Evolutionary conservation across 2,888 invertebrate genomes (phyloP), one percentile per base, ranked within the genome.

Genomic region (Drosophila nigritarsus): DNA sequence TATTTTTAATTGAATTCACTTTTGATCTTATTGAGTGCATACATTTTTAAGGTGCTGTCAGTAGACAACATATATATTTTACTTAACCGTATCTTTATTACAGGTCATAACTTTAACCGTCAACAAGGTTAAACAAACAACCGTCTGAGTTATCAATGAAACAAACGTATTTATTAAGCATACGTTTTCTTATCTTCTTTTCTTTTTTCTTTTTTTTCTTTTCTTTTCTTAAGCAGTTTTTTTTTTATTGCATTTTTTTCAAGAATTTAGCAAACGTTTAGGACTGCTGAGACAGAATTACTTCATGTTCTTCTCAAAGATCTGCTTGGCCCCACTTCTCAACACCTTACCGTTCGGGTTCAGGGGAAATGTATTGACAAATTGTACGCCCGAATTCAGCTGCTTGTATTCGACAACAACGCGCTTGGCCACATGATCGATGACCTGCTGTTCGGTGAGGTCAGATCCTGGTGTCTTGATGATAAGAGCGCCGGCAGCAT

Each of bases 401-500:
- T 87, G 87, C 61, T 92, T 92, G 49, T 91, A 83, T 9, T 76
- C 71, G 8, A 79, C 77, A 3, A 76, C 70, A 24, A 77, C 82
- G 2, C 80, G 77, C 40, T 79, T 70, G 30, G 77, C 70, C 59
- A 65, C 84, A 29, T 84, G 75, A 2, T 87, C 81, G 11, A 61
- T 82, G 54, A 78, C 72, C 75, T 75, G 51, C 53, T 83, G 63
- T 2, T 71, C 62, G 8, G 79, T 80, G 11, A 91, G 65, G 51
- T 68, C 49, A 13, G 77, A 62, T 1, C 73, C 79, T 1, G 73
- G 38, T 27, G 45, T 64, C 49, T 65, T 77, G 8, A 91, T 80
- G 13, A 92, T 68, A 27, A 90, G 69, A 1, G 92, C 92, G 1
- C 91, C 91, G 24, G 92, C 91, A 5, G 91, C 71, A 66, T 91